Base-by-base conservation (phyloP, 2,888 invertebrate genomes). In the Acleris holmiana region DNA sequence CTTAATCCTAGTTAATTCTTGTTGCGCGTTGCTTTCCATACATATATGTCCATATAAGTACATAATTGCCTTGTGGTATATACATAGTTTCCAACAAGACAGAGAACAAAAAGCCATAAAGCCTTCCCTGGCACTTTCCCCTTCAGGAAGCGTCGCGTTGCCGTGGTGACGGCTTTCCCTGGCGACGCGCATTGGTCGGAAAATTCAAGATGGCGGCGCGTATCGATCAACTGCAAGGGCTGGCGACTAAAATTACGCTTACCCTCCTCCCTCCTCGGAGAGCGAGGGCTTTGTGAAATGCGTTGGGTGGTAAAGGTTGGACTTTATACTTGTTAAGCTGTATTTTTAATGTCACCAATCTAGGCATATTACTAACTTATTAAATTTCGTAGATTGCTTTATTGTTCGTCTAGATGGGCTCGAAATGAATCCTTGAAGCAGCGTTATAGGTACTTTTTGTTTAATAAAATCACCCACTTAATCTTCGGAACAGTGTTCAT, bases 131-230 rank as follows among this genome's bases (percentile, higher is more conserved):
- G 49, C 65, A 65, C 65, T 65, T 65, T 65, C 65, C 65, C 65
- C 65, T 65, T 60, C 64, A 64, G 64, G 60, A 59, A 58, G 53
- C 58, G 40, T 7, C 40, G 58, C 58, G 87, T 91, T 79, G 81
- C 76, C 74, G 83, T 84, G 76, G 87, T 71, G 80, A 92, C 91
- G 69, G 82, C 79, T 90, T 91, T 91, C 84, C 92, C 88, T 87
- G 81, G 79, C 85, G 79, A 84, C 89, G 82, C 76, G 88, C 84
- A 93, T 93, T 93, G 93, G 93, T 88, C 82, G 93, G 93, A 82
- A 93, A 93, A 93, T 91, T 84, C 92, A 93, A 93, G 76, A 93
- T 93, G 93, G 93, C 93, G 82, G 77, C 66, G 50, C 49, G 67
- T 88, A 91, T 89, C 88, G 92, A 93, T 93, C 91, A 85, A 17